These are phyloP conservation scores for Rhingia campestris DNA, from an alignment of 2,888 invertebrate species.

Conservation along the genomic window DNA sequence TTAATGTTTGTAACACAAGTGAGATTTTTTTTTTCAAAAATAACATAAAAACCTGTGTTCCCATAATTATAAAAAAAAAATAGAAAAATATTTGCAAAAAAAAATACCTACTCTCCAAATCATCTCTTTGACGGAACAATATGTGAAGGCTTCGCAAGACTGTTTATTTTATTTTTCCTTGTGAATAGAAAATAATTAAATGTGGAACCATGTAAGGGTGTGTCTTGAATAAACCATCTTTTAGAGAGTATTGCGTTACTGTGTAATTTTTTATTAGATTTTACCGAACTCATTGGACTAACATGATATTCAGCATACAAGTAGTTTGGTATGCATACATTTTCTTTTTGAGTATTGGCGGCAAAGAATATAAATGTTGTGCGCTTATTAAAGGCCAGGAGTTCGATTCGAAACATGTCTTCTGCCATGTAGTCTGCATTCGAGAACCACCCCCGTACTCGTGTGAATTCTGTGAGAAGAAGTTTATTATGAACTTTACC, in stretches of 20 bases:
- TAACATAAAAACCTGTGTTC: conserved; percentile 7
- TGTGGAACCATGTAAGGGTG: conserved; percentile 16
- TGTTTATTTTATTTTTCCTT: neutral
- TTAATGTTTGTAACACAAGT: neutral
- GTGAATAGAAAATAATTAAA: neutral
- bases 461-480: conserved; percentile 16
- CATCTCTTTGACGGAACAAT: neutral
- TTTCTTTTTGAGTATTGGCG: conserved; percentile 18
- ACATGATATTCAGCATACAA: conserved; percentile 18
- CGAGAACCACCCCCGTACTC: conserved; percentile 1
- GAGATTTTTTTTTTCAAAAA: neutral
- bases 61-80: conserved; percentile 2
- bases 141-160: neutral
- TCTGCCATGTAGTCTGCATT: conserved; percentile 22
- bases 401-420: conserved; percentile 8
- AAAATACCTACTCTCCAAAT: neutral
- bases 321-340: conserved; percentile 28
- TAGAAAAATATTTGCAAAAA: neutral
- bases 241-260: neutral
- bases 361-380: conserved; percentile 21
- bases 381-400: conserved; percentile 12
- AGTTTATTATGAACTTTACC: conserved; percentile 24
- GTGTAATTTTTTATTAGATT: neutral
- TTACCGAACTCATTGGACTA: neutral
- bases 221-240: conserved; percentile 31